Percentiles rank a stretch among this genome's conserved stretches.
Conservation (phyloP, 2,113 vertebrate genomes). For the Baryphthengus martii region DNA sequence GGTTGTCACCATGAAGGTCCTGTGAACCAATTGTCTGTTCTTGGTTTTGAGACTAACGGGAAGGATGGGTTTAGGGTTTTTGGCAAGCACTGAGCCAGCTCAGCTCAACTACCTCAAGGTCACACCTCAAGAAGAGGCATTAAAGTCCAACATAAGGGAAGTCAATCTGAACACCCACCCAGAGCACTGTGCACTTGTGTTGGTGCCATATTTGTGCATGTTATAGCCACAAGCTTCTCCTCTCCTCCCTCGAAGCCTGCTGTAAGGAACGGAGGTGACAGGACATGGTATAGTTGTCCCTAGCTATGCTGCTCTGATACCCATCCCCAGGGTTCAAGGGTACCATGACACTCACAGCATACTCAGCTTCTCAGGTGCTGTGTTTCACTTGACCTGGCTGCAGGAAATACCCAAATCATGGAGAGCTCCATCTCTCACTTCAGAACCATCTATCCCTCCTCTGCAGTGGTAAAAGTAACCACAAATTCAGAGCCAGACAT, state of each 20-base stretch:
- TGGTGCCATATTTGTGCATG: not conserved
- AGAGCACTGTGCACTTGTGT: not conserved
- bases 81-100: not conserved
- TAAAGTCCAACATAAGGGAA: not conserved
- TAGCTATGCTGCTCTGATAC: not conserved
- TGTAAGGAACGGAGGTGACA: accelerated
- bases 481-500: not conserved
- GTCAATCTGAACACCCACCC: not conserved
- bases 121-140: not conserved
- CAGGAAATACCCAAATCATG: not conserved
- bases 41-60: not conserved
- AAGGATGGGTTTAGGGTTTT: not conserved
- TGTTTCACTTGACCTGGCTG: not conserved
- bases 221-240: not conserved
- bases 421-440: not conserved
- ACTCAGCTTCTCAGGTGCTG: too few relatives aligned
- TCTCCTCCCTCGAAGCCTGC: not conserved
- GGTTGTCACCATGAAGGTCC: not conserved
- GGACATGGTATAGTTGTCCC: not conserved
- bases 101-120: not conserved
- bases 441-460: not conserved
- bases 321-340: accelerated
- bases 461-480: not conserved
- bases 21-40: not conserved
- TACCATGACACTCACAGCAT: not conserved